phyloP scores from a whole-genome alignment of 2,888 invertebrate species.

The Pherbina coryleti region DNA sequence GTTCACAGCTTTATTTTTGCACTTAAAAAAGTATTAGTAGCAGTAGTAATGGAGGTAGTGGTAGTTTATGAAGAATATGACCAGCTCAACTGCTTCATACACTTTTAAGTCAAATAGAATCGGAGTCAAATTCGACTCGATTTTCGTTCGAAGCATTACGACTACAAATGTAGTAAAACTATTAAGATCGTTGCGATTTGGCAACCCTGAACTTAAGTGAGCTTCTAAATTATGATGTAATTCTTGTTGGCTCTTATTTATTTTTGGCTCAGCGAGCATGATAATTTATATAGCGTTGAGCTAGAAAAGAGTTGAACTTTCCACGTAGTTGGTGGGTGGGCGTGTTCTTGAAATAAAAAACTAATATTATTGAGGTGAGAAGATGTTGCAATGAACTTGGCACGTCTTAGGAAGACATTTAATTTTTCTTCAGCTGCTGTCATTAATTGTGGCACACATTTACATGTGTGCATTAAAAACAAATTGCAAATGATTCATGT shows the following conservation, averaged over 20 bases:
- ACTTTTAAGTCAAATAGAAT: no score
- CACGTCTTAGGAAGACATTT: not conserved
- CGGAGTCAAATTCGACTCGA: no score
- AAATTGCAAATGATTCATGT: not conserved
- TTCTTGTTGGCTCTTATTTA: not conserved
- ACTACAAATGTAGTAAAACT: not conserved
- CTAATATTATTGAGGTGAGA: not conserved
- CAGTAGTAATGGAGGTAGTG: no score
- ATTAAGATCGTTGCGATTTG: no score
- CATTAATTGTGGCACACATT: not conserved
- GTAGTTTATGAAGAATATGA: no score
- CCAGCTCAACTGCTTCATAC: no score
- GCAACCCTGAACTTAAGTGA: not conserved
- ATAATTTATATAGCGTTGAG: not conserved
- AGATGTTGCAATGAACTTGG: slow-evolving; percentile 19
- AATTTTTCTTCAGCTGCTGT: not conserved
- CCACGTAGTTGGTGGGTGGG: no score
- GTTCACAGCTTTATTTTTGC: no score
- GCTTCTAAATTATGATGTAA: slow-evolving; percentile 18
- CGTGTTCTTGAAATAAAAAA: not conserved
- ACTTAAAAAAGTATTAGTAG: no score
- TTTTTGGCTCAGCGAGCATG: not conserved
- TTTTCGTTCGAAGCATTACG: not conserved
- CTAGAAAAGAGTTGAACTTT: not conserved
- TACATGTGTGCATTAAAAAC: not conserved